Evolutionary conservation across 2,888 invertebrate species (phyloP), one percentile per base, ranked within the genome.

Genomic region (Trimorus sp.): DNA sequence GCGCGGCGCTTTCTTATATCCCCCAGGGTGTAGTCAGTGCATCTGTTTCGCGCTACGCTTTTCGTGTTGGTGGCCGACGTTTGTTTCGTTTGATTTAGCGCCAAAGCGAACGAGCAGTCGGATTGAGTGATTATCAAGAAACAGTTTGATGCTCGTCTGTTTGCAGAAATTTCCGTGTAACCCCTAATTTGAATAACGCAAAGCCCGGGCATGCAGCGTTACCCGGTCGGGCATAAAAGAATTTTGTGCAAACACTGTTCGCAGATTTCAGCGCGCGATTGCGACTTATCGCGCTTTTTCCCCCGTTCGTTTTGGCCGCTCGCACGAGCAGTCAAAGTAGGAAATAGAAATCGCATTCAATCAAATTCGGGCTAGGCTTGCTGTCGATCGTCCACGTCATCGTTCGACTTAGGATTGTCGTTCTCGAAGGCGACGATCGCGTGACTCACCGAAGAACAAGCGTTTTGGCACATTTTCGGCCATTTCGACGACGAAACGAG

Each of bases 11-110:
- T 79, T 51, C 51, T 69, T 79, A 84, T 49, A 74, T 79, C 88
- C 90, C 89, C 90, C 38, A 69, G 89, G 88, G 91, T 86, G 87
- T 86, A 90, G 89, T 91, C 89, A 88, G 89, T 90, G 89, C 91
- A 89, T 90, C 89, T 90, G 91, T 85, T 79, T 79, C 56, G 65
- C 58, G 6, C 26, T 51, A 59, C 40, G 65, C 59, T 69, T 74
- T 58, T 53, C 75, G 79, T 65, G 66, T n/a, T 26, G 51, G 77
- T 60, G 42, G 37, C n/a, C 51, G 51, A 14, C 16, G 36, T 68
- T 71, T 26, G 54, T 65, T 78, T 58, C 51, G 60, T 78, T 60
- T 66, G 59, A 65, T 65, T 71, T 66, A 53, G 53, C 62, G 49
- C 73, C 1, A 45, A 49, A 56, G 63, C 42, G 42, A 77, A 77